Evolutionary conservation across 2,113 vertebrate species (phyloP), one percentile per base, ranked within the genome.

Genomic region (Chloebia gouldiae): DNA sequence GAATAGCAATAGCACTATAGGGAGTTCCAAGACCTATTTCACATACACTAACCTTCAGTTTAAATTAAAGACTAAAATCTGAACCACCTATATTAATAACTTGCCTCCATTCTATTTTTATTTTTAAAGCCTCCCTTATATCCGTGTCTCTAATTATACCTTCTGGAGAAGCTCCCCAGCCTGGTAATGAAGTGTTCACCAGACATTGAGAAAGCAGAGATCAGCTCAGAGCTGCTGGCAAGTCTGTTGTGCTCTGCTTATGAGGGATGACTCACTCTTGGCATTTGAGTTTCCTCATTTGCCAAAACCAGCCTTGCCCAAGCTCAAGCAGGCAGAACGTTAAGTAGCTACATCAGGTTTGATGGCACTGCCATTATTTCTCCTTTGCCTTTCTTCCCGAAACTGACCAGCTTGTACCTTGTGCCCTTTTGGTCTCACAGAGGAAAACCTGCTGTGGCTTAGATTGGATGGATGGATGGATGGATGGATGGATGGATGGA

Each of bases 1-100:
- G 59, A 92, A 39, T 63, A 71, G 39, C 40, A 75, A 22, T 4
- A 80, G 39, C 66, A 21, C 59, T 83, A 25, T 15, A 45, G 71
- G 79, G 68, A 83, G 56, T 83, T 88, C n/a, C 44, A 42, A 57
- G 40, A 20, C 42, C 33, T 73, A 56, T 80, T 81, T 71, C 42
- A 71, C 27, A 9, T 56, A 27, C 28, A 9, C 35, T 73, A 80
- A 56, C 23, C 28, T 80, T 70, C 60, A 27, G 56, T 63, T 92
- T 66, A 49, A 91, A 68, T 84, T 84, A 45, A 86, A 84, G 85
- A 44, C 45, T 85, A 30, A 70, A 88, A 27, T 70, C 63, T 64
- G 70, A 93, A 64, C 75, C 82, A 65, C 60, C 90, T 86, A 91
- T 72, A 7, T 81, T 77, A 92, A 78, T 92, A 94, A 60, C 40